Percentiles rank a stretch among this genome's conserved stretches.
phyloP scores from a whole-genome alignment of 2,113 vertebrate species.

The Pseudopodoces humilis region DNA sequence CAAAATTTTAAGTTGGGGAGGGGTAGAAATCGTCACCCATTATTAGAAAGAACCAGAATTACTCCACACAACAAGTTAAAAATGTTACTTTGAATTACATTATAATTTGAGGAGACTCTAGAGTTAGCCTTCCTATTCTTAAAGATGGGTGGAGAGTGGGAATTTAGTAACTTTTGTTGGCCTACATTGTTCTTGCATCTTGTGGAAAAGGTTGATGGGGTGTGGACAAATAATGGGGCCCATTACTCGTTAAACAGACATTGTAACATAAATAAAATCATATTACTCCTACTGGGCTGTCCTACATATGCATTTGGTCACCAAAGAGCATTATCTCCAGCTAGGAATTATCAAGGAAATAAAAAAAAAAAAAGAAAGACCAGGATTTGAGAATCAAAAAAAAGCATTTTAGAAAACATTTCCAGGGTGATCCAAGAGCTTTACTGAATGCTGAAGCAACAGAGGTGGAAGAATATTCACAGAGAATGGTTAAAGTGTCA shows the following conservation, averaged over 20 bases:
- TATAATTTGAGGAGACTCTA: background rate
- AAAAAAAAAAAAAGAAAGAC: background rate
- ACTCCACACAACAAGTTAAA: background rate
- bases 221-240: background rate
- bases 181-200: background rate
- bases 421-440: background rate
- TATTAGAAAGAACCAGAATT: background rate
- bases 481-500: background rate
- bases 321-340: background rate
- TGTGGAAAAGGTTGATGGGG: background rate
- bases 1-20: background rate
- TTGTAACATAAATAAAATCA: background rate
- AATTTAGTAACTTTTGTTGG: background rate
- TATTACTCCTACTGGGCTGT: background rate
- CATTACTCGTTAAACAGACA: background rate
- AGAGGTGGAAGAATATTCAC: background rate
- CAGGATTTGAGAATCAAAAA: background rate
- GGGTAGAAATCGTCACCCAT: background rate
- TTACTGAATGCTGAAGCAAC: background rate
- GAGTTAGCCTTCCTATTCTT: background rate
- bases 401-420: background rate
- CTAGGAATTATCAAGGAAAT: background rate
- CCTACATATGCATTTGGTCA: background rate
- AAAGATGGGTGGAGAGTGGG: background rate
- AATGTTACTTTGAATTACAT: background rate